Evolutionary conservation across 1,140 invertebrate species (phyloP).

Genomic region (Drosophila mauritiana): DNA sequence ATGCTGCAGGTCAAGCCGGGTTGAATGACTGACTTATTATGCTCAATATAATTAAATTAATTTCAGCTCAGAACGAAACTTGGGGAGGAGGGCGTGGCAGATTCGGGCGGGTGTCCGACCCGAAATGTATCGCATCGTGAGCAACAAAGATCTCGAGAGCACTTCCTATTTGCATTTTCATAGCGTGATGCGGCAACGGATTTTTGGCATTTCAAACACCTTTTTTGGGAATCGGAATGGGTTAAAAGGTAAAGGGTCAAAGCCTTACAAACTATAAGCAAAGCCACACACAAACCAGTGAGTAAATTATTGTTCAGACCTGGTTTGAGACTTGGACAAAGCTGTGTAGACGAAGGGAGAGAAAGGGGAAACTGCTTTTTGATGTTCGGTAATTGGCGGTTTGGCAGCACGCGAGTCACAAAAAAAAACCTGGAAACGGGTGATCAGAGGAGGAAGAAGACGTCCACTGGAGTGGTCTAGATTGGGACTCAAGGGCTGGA

Average conservation of each 20-base stretch:
- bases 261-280: conserved; percentile 61
- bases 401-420: conserved; percentile 79
- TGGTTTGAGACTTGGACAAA: conserved; percentile 2
- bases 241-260: conserved; percentile 21
- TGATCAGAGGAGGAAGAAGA: conserved; percentile 3
- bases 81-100: not conserved
- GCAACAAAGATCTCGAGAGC: conserved; percentile 58
- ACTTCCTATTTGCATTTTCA: conserved; percentile 70
- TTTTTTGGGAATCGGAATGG: conserved; percentile 46
- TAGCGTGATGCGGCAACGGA: conserved; percentile 74
- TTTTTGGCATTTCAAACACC: conserved; percentile 75
- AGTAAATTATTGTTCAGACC: conserved; percentile 78
- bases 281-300: conserved; percentile 74
- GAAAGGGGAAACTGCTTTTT: conserved; percentile 76
- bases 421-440: conserved; percentile 13
- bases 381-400: conserved; percentile 82
- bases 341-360: not conserved
- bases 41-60: conserved; percentile 74
- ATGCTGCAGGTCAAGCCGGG: conserved; percentile 28
- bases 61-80: conserved; percentile 40
- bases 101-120: conserved; percentile 53
- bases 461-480: conserved; percentile 19
- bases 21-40: conserved; percentile 68
- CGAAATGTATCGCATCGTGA: conserved; percentile 70
- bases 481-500: conserved; percentile 15